Evolutionary conservation across 2,797 vertebrate species (phyloP).

Genomic region (Picus viridis): DNA sequence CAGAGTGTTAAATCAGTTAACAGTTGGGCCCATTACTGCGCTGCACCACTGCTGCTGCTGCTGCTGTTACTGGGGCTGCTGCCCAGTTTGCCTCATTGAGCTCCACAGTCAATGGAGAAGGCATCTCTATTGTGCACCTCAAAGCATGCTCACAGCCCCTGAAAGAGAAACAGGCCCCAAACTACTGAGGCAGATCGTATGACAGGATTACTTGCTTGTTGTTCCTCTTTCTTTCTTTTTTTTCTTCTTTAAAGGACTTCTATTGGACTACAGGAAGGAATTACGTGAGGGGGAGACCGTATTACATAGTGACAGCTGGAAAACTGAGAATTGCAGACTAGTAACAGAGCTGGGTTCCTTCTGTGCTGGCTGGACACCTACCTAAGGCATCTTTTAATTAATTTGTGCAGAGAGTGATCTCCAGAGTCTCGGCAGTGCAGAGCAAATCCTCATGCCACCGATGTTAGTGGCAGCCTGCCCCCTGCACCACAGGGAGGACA

Average conservation of each 20-base stretch:
- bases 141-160: slow-evolving; percentile 72
- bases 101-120: slow-evolving; percentile 68
- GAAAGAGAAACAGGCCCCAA: slow-evolving; percentile 72
- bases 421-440: background rate
- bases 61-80: slow-evolving; percentile 55
- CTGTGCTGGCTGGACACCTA: slow-evolving; percentile 62
- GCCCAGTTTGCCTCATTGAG: slow-evolving; percentile 67
- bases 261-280: slow-evolving; percentile 65
- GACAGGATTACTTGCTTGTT: slow-evolving; percentile 74
- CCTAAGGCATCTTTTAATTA: slow-evolving; percentile 70
- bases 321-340: slow-evolving; percentile 64
- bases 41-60: slow-evolving; percentile 73
- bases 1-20: slow-evolving; percentile 77
- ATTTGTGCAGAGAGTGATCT: slow-evolving; percentile 38
- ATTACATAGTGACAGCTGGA: slow-evolving; percentile 77
- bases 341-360: slow-evolving; percentile 64
- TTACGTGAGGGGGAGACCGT: slow-evolving; percentile 62
- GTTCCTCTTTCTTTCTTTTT: slow-evolving; percentile 59
- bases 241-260: slow-evolving; percentile 45
- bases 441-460: background rate
- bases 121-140: slow-evolving; percentile 76
- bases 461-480: background rate
- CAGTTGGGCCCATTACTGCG: slow-evolving; percentile 70
- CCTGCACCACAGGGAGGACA: rapidly evolving
- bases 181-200: slow-evolving; percentile 73